phyloP scores from a whole-genome alignment of 2,888 invertebrate species.

The Pimpla rufipes region DNA sequence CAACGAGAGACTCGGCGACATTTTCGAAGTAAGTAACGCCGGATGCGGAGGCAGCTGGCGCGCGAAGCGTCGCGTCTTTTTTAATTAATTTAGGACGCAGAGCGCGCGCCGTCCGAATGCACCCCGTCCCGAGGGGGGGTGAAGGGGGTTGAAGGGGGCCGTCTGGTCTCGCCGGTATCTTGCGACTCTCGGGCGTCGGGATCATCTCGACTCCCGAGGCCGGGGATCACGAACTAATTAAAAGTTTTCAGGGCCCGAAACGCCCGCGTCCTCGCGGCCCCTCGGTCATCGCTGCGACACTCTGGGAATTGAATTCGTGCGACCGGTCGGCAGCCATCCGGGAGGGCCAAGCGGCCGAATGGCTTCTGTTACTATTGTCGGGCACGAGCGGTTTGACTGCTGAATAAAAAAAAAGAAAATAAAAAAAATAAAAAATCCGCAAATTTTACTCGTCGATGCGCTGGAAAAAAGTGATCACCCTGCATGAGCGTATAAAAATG shows the following conservation, averaged over 20 bases:
- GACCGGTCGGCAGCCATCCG: slow-evolving; percentile 31
- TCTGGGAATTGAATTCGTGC: slow-evolving; percentile 64
- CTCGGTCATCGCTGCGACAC: slow-evolving; percentile 43
- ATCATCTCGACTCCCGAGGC: slow-evolving; percentile 46
- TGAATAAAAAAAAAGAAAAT: not conserved
- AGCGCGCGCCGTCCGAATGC: slow-evolving; percentile 18
- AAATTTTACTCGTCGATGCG: not conserved
- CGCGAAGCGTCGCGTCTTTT: slow-evolving; percentile 44
- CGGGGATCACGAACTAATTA: slow-evolving; percentile 79
- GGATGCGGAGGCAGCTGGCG: not conserved
- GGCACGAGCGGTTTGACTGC: not conserved
- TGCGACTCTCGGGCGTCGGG: slow-evolving; percentile 41
- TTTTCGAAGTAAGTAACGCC: slow-evolving; percentile 41
- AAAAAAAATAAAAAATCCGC: not conserved
- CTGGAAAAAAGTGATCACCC: not conserved
- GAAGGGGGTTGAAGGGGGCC: slow-evolving; percentile 7
- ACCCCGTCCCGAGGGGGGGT: too few relatives aligned
- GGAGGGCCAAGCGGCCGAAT: not conserved
- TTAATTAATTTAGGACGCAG: slow-evolving; percentile 62
- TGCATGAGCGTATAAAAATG: too few relatives aligned
- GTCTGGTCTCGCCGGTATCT: slow-evolving; percentile 59
- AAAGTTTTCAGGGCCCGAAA: slow-evolving; percentile 74
- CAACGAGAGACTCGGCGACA: slow-evolving; percentile 24
- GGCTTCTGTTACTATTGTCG: slow-evolving; percentile 9
- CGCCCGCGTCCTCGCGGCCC: slow-evolving; percentile 12